Evolutionary conservation across 2,113 vertebrate species (phyloP), one percentile per base, ranked within the genome.

Genomic region (Cacatua alba): DNA sequence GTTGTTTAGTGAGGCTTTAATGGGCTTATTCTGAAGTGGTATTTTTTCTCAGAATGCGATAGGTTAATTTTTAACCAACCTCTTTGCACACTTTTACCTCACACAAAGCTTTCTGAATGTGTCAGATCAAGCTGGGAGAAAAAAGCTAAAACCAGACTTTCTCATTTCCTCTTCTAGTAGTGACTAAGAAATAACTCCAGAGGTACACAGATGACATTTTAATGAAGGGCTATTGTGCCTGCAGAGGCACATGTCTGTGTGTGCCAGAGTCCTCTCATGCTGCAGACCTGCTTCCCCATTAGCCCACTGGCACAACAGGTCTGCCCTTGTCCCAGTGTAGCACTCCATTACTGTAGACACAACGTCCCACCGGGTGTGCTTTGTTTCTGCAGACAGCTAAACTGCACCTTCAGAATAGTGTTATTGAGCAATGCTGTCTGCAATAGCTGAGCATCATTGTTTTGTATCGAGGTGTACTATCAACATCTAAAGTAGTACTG

Each of bases 271-370:
- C 28, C 31, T 21, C 20, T 7, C 16, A 3, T 2, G 0, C n/a
- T 2, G 11, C 75, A 31, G 44, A 6, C 4, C 0, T 20, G 14
- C n/a, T 18, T 7, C 15, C 33, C 11, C 5, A 1, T 16, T 5
- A 64, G 29, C 65, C 70, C 1, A 0, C 12, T 13, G 21, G 33
- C 57, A 59, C 57, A 59, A 59, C 57, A 35, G 9, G 13, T 24
- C 69, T 8, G 37, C 26, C 46, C 72, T 14, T 13, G 26, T 8
- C 53, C 71, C 53, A 48, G 57, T 59, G 57, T 35, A 59, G 57
- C 57, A 10, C 57, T 35, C n/a, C 20, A 3, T n/a, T 35, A 59
- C 9, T 16, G 21, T 10, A 59, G 57, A 35, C 13, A 9, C 57
- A 59, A 15, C 33, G 23, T 63, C 43, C 41, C 12, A 12, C 6